These are phyloP conservation scores for Sturnus vulgaris DNA, from an alignment of 2,113 vertebrate species.

Conservation along the genomic window DNA sequence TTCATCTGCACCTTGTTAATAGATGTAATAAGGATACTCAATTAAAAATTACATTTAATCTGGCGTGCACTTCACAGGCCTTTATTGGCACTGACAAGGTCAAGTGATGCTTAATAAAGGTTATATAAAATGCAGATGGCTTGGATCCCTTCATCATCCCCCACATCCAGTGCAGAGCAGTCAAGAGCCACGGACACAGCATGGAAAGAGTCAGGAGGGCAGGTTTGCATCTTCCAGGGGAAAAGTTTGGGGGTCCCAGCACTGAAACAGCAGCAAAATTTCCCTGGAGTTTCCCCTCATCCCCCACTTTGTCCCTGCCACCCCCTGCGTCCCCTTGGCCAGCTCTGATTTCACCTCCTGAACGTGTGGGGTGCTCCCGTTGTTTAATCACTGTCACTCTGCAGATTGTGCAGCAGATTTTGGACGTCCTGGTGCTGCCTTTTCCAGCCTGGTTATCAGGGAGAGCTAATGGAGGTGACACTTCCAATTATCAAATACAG, in stretches of 20 bases:
- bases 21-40: slow-evolving; percentile 29
- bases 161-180: not conserved
- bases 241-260: not conserved
- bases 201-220: accelerated
- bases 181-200: accelerated
- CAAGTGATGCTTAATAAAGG: slow-evolving; percentile 47
- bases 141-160: not conserved
- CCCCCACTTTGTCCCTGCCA: not conserved
- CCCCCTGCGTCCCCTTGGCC: not conserved
- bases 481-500: slow-evolving; percentile 40
- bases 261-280: not conserved
- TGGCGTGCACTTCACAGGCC: not conserved
- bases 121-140: not conserved
- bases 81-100: slow-evolving; percentile 41
- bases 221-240: not conserved
- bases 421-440: not conserved
- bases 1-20: slow-evolving; percentile 39
- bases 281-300: not conserved
- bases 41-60: slow-evolving; percentile 48
- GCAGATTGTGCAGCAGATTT: not conserved
- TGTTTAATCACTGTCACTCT: not conserved
- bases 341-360: not conserved
- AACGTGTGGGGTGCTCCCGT: accelerated
- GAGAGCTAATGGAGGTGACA: slow-evolving; percentile 41
- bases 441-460: slow-evolving; percentile 31